Evolutionary conservation across 1,140 invertebrate genomes (phyloP), one percentile per base, ranked within the genome.

Genomic region (Hylyphantes graminicola): DNA sequence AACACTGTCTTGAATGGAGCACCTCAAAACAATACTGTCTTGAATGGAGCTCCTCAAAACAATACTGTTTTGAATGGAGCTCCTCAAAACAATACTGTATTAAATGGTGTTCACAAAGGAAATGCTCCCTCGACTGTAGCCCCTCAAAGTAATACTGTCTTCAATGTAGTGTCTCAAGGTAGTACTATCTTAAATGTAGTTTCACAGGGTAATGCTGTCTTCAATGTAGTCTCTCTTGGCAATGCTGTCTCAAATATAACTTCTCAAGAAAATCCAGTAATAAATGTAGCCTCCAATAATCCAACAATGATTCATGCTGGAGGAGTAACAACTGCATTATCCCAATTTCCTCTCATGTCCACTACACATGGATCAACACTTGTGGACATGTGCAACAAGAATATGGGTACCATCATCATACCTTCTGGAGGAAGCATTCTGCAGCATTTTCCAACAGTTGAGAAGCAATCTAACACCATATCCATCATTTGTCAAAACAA

Each of bases 281-380:
- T 35, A 5, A 35, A 35, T 35, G 35, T 35, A 35, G 35, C 35
- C 35, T 75, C 59, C n/a, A 63, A 57, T 65, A 72, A 83, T 35
- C 35, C 35, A 35, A 5, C 35, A 35, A 35, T 35, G 5, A 19
- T 68, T 35, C 73, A 77, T 70, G 21, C 82, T 35, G 82, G 82
- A 12, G 86, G 85, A 12, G 86, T 87, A 5, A 87, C 86, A 11
- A 85, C 86, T 51, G 86, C 76, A 12, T 65, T 87, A 12, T 82
- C 85, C 1, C 83, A 78, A n/a, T 67, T 85, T 19, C 86, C 86
- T 50, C 76, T 87, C 6, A 87, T 87, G 86, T 87, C 86, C 8
- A 87, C 85, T 21, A 81, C 63, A 73, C 86, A 76, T 13, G 51
- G 84, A 35, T 85, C 86, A n/a, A 68, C 82, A 9, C 35, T 85